phyloP scores from a whole-genome alignment of 2,113 vertebrate genomes.

The Typhlomys cinereus region DNA sequence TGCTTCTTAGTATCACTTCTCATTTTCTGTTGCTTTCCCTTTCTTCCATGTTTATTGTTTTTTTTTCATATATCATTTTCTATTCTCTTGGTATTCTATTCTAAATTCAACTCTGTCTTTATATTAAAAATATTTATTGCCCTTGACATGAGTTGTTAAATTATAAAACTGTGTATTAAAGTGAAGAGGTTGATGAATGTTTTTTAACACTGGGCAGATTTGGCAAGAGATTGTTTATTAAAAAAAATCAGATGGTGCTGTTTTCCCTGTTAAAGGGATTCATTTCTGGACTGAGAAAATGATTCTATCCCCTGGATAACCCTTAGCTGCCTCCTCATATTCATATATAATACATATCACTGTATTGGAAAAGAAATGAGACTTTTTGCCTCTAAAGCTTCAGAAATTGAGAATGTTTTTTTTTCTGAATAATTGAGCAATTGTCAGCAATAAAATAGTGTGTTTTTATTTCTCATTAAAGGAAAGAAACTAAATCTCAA shows the following conservation, averaged over 20 bases:
- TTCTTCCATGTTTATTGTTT: constrained; percentile 26
- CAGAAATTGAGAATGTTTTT: constrained; percentile 69
- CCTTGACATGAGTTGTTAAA: constrained; percentile 8
- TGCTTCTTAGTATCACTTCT: not conserved
- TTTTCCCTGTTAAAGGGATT: constrained; percentile 41
- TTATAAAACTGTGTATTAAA: constrained; percentile 54
- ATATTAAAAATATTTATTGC: constrained; percentile 57
- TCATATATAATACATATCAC: constrained; percentile 64
- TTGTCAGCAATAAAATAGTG: constrained; percentile 49
- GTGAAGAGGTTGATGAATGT: constrained; percentile 42
- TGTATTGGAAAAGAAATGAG: constrained; percentile 61
- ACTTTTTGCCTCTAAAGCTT: constrained; percentile 52
- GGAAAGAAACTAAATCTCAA: constrained; percentile 60
- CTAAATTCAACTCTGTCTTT: constrained; percentile 24
- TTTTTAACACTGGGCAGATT: constrained; percentile 47
- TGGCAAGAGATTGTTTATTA: constrained; percentile 61
- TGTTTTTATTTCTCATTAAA: constrained; percentile 71
- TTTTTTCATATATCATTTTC: constrained; percentile 22
- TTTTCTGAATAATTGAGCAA: constrained; percentile 63
- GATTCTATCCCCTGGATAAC: constrained; percentile 52
- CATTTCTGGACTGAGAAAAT: constrained; percentile 58
- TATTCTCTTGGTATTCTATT: constrained; percentile 18
- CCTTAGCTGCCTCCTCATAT: constrained; percentile 41
- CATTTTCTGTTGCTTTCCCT: not conserved
- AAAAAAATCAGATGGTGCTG: constrained; percentile 11